Conservation (phyloP, 2,113 vertebrate species). For the Oceanites oceanicus region DNA sequence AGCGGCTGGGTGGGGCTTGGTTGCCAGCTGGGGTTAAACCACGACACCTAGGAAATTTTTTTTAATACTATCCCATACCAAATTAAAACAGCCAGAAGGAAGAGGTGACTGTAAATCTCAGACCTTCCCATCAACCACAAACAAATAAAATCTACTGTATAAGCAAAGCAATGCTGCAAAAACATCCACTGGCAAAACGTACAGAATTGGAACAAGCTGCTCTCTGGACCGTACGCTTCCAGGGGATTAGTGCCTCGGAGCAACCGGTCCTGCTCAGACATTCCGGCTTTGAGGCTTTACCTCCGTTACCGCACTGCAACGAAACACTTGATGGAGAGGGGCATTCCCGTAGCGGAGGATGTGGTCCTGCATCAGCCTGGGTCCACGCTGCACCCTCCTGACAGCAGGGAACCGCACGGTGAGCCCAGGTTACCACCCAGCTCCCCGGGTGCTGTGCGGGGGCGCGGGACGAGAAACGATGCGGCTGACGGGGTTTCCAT, state of each 20-base stretch:
- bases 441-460: background rate
- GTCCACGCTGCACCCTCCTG: background rate
- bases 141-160: background rate
- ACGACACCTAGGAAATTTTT: background rate
- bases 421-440: background rate
- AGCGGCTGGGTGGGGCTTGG: too few species aligned
- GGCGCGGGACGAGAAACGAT: background rate
- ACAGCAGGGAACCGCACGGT: rapidly evolving
- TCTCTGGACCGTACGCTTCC: background rate
- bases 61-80: background rate
- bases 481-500: rapidly evolving
- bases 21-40: too few species aligned
- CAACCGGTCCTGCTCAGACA: background rate
- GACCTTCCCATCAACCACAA: background rate
- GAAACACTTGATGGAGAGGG: rapidly evolving
- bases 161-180: background rate
- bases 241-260: background rate
- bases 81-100: background rate
- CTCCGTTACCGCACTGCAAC: rapidly evolving
- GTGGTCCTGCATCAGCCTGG: too few species aligned
- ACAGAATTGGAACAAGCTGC: background rate
- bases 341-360: background rate
- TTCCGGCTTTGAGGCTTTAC: background rate
- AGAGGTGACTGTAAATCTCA: background rate
- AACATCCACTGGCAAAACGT: background rate